phyloP scores from a whole-genome alignment of 2,797 vertebrate genomes.

The Podarcis siculus region DNA sequence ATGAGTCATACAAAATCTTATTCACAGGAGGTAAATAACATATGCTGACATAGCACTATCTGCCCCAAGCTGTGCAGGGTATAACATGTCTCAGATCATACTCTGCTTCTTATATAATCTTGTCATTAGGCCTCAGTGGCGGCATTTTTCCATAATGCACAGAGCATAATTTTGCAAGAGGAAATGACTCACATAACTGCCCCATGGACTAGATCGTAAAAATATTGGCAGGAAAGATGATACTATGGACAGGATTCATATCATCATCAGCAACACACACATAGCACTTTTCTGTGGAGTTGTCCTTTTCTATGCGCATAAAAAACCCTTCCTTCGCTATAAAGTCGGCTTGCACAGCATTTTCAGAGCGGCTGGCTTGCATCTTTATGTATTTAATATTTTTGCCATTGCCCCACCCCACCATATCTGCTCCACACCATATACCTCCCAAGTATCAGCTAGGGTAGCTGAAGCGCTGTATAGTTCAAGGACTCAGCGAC shows the following conservation, averaged over 20 bases:
- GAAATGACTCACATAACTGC: constrained; percentile 55
- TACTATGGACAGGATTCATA: constrained; percentile 50
- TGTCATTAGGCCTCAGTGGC: neutral
- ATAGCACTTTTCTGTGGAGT: constrained; percentile 32
- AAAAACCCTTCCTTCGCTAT: neutral
- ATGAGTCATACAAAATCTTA: constrained; percentile 26
- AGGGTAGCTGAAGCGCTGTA: too few species aligned
- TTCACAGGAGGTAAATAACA: constrained; percentile 32
- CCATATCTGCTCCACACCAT: neutral
- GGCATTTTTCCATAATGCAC: constrained; percentile 25
- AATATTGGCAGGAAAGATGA: constrained; percentile 47
- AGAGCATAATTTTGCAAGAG: constrained; percentile 43
- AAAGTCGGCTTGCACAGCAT: neutral
- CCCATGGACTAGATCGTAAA: constrained; percentile 28
- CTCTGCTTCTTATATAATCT: constrained; percentile 6
- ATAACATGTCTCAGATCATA: neutral
- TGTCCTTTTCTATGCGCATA: constrained; percentile 46
- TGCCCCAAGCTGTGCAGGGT: constrained; percentile 11
- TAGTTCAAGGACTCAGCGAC: too few species aligned
- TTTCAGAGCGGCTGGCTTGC: neutral
- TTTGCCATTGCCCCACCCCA: neutral
- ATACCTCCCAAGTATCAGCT: neutral
- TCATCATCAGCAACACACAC: constrained; percentile 23
- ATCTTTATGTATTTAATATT: neutral
- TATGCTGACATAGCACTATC: constrained; percentile 16